Conservation (phyloP, 2,797 vertebrate species). For the Antrozous pallidus region DNA sequence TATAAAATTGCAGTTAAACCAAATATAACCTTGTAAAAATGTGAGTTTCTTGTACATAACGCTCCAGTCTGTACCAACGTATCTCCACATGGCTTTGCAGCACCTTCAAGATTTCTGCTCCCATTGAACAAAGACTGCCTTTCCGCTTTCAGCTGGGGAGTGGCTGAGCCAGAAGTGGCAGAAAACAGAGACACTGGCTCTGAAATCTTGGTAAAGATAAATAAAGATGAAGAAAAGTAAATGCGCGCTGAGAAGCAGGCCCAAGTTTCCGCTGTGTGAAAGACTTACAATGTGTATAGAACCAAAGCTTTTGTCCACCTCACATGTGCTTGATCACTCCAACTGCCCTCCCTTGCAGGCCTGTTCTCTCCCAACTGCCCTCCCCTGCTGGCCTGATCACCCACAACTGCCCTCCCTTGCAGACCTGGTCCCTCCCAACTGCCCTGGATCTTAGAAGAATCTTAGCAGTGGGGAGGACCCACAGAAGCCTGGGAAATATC, state of each 20-base stretch:
- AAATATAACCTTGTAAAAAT: neutral
- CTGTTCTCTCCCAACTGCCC: too few species aligned
- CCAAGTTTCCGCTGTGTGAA: neutral
- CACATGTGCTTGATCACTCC: too few species aligned
- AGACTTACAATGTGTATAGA: neutral
- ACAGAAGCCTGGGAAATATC: neutral
- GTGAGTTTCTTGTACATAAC: neutral
- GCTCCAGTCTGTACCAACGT: neutral
- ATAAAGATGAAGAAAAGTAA: neutral
- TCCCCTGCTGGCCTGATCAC: too few species aligned
- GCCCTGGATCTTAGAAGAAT: neutral
- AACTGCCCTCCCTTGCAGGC: too few species aligned
- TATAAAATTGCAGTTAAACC: neutral
- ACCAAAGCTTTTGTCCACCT: neutral
- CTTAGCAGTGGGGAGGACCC: neutral
- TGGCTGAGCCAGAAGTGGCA: too few species aligned
- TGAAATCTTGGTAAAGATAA: neutral
- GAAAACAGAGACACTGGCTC: neutral
- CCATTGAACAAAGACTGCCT: neutral
- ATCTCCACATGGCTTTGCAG: neutral
- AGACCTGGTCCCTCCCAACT: too few species aligned
- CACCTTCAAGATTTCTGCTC: neutral
- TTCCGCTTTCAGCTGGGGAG: neutral
- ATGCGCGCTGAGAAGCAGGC: neutral
- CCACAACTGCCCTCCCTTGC: too few species aligned